phyloP scores from a whole-genome alignment of 2,888 invertebrate genomes.

The Xestia rhomboidea region DNA sequence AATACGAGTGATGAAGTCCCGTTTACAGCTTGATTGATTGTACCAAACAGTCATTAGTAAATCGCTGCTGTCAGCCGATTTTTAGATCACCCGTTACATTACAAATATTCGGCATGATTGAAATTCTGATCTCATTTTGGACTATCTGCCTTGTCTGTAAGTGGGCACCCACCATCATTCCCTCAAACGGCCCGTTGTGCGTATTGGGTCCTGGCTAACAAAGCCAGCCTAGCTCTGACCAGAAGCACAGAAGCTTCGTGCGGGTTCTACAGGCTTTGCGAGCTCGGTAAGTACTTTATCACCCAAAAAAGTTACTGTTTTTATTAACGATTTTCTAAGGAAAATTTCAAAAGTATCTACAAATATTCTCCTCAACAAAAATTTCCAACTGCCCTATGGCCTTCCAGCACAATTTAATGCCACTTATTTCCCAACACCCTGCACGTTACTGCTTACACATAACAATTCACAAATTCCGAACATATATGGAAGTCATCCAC shows the following conservation, averaged over 20 bases:
- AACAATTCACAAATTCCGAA: conserved; percentile 21
- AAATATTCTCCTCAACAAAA: neutral
- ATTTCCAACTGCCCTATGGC: neutral
- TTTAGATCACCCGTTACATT: neutral
- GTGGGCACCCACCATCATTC: too few species aligned
- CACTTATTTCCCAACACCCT: neutral
- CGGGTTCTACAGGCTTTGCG: neutral
- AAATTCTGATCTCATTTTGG: neutral
- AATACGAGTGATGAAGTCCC: neutral
- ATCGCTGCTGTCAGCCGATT: neutral
- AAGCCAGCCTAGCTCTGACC: neutral
- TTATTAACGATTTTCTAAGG: too few species aligned
- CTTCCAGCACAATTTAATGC: neutral
- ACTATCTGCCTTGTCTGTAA: neutral
- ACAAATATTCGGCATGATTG: neutral
- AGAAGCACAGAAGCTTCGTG: neutral
- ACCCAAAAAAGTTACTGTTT: too few species aligned
- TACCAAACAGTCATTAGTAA: neutral
- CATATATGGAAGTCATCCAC: conserved; percentile 29
- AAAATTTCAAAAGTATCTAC: too few species aligned
- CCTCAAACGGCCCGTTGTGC: neutral
- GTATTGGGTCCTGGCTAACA: neutral
- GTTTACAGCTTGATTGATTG: conserved; percentile 12
- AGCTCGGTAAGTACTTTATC: neutral
- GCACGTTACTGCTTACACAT: neutral